These are phyloP conservation scores for Piliocolobus tephrosceles DNA, from an alignment of 2,113 vertebrate species.

Conservation along the genomic window DNA sequence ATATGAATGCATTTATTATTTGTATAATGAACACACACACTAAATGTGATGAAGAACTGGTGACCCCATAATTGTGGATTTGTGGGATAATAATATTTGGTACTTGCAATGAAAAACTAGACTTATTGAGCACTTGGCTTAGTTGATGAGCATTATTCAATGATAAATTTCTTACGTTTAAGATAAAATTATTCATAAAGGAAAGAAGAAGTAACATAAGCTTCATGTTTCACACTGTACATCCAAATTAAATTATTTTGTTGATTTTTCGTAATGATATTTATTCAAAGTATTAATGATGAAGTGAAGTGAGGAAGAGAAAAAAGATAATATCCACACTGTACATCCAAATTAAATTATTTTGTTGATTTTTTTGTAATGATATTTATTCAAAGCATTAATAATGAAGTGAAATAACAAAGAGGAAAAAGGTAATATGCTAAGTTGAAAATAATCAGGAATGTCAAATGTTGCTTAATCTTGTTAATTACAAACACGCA, in stretches of 20 bases:
- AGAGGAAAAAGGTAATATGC: not conserved
- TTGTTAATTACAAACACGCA: not conserved
- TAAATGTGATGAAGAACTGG: not conserved
- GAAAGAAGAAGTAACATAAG: not conserved
- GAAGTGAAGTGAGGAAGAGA: not conserved
- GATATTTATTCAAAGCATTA: not conserved
- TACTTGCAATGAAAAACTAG: not conserved
- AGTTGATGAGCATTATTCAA: not conserved
- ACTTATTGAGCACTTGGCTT: not conserved
- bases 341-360: not conserved
- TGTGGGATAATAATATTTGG: not conserved
- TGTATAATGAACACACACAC: not conserved
- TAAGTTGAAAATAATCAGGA: constrained; percentile 1
- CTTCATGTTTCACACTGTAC: not conserved
- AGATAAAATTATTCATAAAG: not conserved
- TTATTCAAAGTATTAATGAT: not conserved
- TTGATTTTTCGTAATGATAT: not conserved
- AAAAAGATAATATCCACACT: not conserved
- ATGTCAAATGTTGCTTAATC: not conserved
- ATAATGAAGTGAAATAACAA: not conserved
- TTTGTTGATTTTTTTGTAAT: not conserved
- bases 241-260: not conserved
- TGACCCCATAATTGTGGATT: not conserved
- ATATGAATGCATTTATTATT: not conserved
- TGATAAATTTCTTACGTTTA: not conserved